Base-by-base conservation (phyloP, 2,797 vertebrate species). In the Sebastiscus tertius region DNA sequence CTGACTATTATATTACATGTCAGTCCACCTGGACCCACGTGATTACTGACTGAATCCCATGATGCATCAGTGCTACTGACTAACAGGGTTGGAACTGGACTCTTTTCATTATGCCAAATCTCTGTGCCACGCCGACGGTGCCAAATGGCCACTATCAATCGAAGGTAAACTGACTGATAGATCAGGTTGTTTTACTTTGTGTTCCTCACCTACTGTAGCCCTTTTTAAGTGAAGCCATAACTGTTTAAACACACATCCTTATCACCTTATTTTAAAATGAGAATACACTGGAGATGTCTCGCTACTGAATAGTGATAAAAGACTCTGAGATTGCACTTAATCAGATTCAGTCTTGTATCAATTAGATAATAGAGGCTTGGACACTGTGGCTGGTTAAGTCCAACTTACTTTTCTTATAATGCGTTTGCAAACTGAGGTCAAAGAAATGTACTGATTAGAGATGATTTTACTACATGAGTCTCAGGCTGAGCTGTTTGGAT, bases 311-410 rank as follows among this genome's bases (percentile, higher is more conserved):
- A 26, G 26, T 59, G 8, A 73, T 39, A 7, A 29, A 36, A 29
- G 26, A 78, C 55, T 56, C 27, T 13, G 22, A 76, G 71, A 76
- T 77, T 85, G 86, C 87, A 86, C 83, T 90, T 84, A 56, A 8
- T 20, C 11, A 13, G 42, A 68, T 34, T 60, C 7, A 33, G 0
- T 54, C 11, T 67, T 34, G 16, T 70, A 22, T 69, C 31, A 3
- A 1, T 39, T 39, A 10, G 33, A 22, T 62, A 39, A 20, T 54
- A 16, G 10, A 75, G n/a, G 61, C 29, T 22, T 27, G 4, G n/a
- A 42, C n/a, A 49, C 27, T 67, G 3, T 12, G 31, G 10, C 4
- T 61, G 39, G 34, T 52, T 24, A 72, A 1, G 34, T 42, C 33
- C 13, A 27, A 26, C 16, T 27, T 36, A 24, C 18, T 31, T 69